Evolutionary conservation across 2,113 vertebrate genomes (phyloP).

Genomic region (Brachypodius melanocephalos): DNA sequence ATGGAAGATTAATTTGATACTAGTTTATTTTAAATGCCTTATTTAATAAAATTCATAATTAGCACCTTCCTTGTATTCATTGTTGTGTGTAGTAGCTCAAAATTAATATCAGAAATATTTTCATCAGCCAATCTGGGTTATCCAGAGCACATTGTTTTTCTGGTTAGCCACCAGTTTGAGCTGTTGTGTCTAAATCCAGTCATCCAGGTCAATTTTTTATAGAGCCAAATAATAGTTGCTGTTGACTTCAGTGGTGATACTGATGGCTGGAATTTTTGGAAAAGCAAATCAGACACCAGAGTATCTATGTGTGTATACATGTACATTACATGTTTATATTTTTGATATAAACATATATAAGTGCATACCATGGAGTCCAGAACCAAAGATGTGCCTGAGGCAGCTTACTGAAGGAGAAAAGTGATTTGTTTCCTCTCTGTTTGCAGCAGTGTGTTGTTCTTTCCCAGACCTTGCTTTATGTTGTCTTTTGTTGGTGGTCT

Average conservation of each 20-base stretch:
- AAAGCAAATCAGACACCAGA: neutral
- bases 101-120: neutral
- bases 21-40: neutral
- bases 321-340: neutral
- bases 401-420: neutral
- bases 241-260: neutral
- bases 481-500: neutral
- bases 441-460: neutral
- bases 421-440: neutral
- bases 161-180: neutral
- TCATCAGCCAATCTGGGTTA: neutral
- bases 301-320: too few relatives aligned
- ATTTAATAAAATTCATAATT: neutral
- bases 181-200: neutral
- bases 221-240: neutral
- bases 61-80: neutral
- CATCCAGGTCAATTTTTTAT: neutral
- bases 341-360: neutral
- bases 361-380: neutral
- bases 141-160: neutral
- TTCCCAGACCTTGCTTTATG: neutral
- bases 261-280: neutral
- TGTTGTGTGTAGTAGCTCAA: neutral
- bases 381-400: neutral
- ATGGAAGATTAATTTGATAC: neutral